Evolutionary conservation across 2,113 vertebrate species (phyloP).

Genomic region (Myodes glareolus): DNA sequence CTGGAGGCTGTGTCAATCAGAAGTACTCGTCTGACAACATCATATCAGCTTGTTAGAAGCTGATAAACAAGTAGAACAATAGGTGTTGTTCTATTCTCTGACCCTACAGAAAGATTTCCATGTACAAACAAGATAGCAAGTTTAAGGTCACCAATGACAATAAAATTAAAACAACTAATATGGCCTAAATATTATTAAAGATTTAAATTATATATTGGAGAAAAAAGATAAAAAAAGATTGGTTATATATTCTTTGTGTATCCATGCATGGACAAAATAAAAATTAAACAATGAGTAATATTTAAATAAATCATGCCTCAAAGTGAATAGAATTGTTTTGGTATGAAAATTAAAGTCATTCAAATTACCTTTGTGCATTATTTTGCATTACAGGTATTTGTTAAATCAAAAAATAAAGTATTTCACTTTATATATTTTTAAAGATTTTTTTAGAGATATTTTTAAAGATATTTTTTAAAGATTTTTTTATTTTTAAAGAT

Average conservation of each 20-base stretch:
- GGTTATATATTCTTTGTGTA: neutral
- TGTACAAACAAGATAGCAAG: neutral
- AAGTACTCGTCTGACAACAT: neutral
- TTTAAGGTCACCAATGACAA: neutral
- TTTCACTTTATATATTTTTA: too few relatives aligned
- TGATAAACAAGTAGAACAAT: neutral
- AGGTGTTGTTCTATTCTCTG: neutral
- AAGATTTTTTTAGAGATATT: too few relatives aligned
- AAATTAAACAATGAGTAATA: neutral
- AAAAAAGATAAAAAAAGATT: neutral
- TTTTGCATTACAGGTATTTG: neutral
- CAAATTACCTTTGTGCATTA: neutral
- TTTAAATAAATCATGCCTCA: neutral
- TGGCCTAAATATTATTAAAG: neutral
- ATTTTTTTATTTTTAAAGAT: too few relatives aligned
- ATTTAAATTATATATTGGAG: neutral
- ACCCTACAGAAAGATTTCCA: neutral
- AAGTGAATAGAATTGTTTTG: neutral
- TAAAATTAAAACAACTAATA: neutral
- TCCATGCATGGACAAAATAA: neutral
- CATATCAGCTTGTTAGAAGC: neutral
- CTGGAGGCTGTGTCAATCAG: neutral
- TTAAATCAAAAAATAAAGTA: neutral
- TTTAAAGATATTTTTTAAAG: too few relatives aligned
- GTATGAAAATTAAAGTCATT: neutral